These are phyloP conservation scores for Herminia tarsipennalis DNA, from an alignment of 2,888 invertebrate species.

Conservation along the genomic window DNA sequence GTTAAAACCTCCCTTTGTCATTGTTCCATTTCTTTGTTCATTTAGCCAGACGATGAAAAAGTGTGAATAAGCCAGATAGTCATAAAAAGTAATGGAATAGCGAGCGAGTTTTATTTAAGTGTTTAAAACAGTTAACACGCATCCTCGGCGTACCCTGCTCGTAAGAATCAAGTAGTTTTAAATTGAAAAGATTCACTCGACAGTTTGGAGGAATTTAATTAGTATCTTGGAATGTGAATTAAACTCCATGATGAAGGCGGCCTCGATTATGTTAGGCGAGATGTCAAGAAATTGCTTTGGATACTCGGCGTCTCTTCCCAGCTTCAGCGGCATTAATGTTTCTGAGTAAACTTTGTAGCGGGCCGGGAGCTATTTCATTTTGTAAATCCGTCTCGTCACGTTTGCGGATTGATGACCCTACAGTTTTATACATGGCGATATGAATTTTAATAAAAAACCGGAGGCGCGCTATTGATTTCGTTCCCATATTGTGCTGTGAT, in stretches of 20 bases:
- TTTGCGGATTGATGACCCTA: slow-evolving; percentile 38
- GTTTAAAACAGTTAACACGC: slow-evolving; percentile 25
- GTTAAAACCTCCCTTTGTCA: slow-evolving; percentile 4
- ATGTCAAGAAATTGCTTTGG: slow-evolving; percentile 54
- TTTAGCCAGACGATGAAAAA: slow-evolving; percentile 21
- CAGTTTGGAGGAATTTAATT: slow-evolving; percentile 74
- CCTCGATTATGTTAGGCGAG: slow-evolving; percentile 49
- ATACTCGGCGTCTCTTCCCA: slow-evolving; percentile 16
- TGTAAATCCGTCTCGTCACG: slow-evolving; percentile 42
- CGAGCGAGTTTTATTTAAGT: slow-evolving; percentile 14
- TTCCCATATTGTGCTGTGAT: too few relatives aligned
- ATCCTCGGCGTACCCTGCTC: slow-evolving; percentile 14
- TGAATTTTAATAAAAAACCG: slow-evolving; percentile 39
- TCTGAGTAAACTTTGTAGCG: slow-evolving; percentile 36
- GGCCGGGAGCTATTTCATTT: slow-evolving; percentile 45
- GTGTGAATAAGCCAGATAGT: slow-evolving; percentile 16
- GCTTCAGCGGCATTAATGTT: slow-evolving; percentile 39
- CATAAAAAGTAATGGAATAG: slow-evolving; percentile 18
- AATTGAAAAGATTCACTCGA: slow-evolving; percentile 58
- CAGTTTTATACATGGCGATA: slow-evolving; percentile 27
- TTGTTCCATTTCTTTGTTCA: slow-evolving; percentile 7
- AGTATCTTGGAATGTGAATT: slow-evolving; percentile 68
- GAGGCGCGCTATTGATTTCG: slow-evolving; percentile 24
- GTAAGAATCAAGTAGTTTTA: slow-evolving; percentile 41
- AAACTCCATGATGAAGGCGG: slow-evolving; percentile 60